Evolutionary conservation across 2,888 invertebrate genomes (phyloP), one percentile per base, ranked within the genome.

Genomic region (Epinotia nisella): DNA sequence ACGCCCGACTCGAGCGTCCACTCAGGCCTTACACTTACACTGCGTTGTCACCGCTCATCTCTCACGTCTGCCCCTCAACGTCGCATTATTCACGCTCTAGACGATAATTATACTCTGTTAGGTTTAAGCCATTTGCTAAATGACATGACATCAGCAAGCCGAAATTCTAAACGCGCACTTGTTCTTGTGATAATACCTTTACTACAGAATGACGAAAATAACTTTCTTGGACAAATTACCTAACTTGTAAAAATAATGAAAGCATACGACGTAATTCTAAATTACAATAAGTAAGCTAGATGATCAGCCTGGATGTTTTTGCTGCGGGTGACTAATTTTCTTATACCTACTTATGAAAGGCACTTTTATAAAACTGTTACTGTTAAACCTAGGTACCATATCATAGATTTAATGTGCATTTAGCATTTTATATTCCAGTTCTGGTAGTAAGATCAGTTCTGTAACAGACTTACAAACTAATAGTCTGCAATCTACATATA

Each of bases 91-190:
- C 19, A 4, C 17, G 35, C 19, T 35, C 10, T 17, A 35, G 17
- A 60, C 35, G 39, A 59, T 59, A n/a, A n/a, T n/a, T n/a, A 17
- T 39, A 17, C 19, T 35, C 39, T 39, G 4, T 39, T 19, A 60
- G 59, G 35, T 59, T 59, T 39, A 59, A 59, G 59, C 35, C 39
- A 59, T 59, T 59, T 17, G 17, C 17, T 39, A 24, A 39, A 60
- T n/a, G n/a, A n/a, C n/a, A 60, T 60, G 39, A 19, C n/a, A 39
- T 60, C 39, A 60, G 3, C 59, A 19, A 60, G 39, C 59, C 11
- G 35, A 39, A 60, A 39, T 10, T 17, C 59, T 39, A 13, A 19
- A 19, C 35, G 39, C 5, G 13, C 17, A 19, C 45, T 45, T 15
- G 4, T 17, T 11, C 59, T 39, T 39, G 19, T 15, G 15, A 24